Conservation (phyloP, 2,888 invertebrate genomes). For the Pachliopta kotzebuea region DNA sequence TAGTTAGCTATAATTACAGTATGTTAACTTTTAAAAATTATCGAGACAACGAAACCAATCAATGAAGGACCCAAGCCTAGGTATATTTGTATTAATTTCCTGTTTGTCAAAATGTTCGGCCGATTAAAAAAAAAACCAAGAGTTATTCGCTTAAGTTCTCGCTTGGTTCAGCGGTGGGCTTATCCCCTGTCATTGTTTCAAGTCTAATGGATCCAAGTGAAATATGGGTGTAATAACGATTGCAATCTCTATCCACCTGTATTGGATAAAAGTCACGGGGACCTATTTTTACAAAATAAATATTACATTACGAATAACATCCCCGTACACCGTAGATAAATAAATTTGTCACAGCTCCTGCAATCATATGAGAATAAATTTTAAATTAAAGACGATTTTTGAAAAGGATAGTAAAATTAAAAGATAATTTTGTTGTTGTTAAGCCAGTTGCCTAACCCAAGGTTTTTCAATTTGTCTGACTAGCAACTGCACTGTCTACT, state of each 20-base stretch:
- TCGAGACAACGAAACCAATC: too few species aligned
- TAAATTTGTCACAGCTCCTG: not conserved
- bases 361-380: not conserved
- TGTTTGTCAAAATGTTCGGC: too few species aligned
- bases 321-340: not conserved
- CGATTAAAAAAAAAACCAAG: not conserved
- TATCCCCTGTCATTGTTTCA: conserved; percentile 1
- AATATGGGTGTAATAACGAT: conserved; percentile 4
- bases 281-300: not conserved
- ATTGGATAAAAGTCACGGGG: not conserved
- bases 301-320: not conserved
- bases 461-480: too few species aligned
- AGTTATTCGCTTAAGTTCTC: not conserved
- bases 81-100: too few species aligned
- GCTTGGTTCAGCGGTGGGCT: not conserved
- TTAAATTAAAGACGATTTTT: not conserved
- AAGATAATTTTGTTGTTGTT: too few species aligned
- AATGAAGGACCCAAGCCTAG: too few species aligned
- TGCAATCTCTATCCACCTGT: not conserved
- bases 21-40: too few species aligned
- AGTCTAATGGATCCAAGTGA: conserved; percentile 1
- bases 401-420: too few species aligned
- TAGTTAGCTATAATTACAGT: too few species aligned
- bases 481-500: too few species aligned
- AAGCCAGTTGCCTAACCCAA: too few species aligned